Evolutionary conservation across 2,888 invertebrate genomes (phyloP).

Genomic region (Apamea monoglypha): DNA sequence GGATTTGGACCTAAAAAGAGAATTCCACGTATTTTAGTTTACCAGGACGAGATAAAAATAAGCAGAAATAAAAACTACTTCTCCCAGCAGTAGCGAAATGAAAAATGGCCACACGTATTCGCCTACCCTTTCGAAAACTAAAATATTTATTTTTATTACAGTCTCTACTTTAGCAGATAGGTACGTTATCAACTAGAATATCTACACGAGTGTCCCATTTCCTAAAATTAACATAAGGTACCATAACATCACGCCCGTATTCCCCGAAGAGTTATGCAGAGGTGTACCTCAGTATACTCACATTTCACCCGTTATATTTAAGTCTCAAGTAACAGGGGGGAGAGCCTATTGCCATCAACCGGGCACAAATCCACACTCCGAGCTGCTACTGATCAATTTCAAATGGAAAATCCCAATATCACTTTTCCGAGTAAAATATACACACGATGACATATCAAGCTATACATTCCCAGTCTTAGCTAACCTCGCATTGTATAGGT

Average conservation of each 20-base stretch:
- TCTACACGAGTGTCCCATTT: not conserved
- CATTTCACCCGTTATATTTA: too few relatives aligned
- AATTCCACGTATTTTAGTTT: not conserved
- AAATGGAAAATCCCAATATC: too few relatives aligned
- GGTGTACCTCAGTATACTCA: not conserved
- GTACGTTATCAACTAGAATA: not conserved
- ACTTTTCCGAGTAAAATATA: too few relatives aligned
- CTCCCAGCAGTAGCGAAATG: constrained; percentile 3
- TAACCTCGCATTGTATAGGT: too few relatives aligned
- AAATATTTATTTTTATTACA: constrained; percentile 29
- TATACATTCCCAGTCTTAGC: too few relatives aligned
- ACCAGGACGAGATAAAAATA: not conserved
- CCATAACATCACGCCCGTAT: not conserved
- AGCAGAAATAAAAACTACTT: constrained; percentile 2
- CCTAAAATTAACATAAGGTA: not conserved
- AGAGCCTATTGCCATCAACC: too few relatives aligned
- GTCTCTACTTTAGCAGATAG: not conserved
- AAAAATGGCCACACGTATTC: constrained; percentile 8
- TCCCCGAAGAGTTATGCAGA: not conserved
- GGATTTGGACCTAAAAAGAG: not conserved
- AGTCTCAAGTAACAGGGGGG: too few relatives aligned
- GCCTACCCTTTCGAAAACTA: not conserved
- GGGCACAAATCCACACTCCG: too few relatives aligned
- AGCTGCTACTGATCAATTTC: too few relatives aligned
- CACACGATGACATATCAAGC: too few relatives aligned